Evolutionary conservation across 2,888 invertebrate species (phyloP).

Genomic region (Brachyptera putata): DNA sequence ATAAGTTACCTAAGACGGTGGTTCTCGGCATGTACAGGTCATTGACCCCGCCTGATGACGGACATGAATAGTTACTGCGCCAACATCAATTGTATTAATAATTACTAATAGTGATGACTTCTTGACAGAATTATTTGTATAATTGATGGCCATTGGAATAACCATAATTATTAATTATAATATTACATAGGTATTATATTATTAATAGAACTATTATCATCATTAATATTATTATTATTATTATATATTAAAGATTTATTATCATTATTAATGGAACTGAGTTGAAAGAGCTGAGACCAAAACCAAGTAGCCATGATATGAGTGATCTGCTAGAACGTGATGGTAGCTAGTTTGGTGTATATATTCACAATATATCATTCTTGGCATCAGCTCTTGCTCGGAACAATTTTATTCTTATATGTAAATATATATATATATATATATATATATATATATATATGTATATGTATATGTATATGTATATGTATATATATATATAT

Average conservation of each 20-base stretch:
- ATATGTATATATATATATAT: not conserved
- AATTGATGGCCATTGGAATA: conserved; percentile 31
- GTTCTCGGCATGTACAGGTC: too few relatives aligned
- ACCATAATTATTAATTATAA: conserved; percentile 22
- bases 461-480: conserved; percentile 19
- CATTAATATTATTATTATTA: too few relatives aligned
- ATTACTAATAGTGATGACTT: not conserved
- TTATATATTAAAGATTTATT: conserved; percentile 13
- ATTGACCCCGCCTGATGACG: too few relatives aligned
- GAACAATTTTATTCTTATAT: not conserved
- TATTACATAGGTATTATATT: conserved; percentile 24
- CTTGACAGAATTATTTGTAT: conserved; percentile 17
- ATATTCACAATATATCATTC: not conserved
- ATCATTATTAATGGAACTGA: conserved; percentile 7
- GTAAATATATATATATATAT: conserved; percentile 25
- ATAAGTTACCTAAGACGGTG: too few relatives aligned
- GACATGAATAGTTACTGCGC: too few relatives aligned
- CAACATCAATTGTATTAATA: too few relatives aligned
- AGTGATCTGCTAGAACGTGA: not conserved
- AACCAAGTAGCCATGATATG: conserved; percentile 9
- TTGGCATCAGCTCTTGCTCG: not conserved
- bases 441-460: conserved; percentile 21
- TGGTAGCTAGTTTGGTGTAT: not conserved
- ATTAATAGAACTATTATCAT: conserved; percentile 23
- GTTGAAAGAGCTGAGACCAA: conserved; percentile 1